Conservation (phyloP, 2,113 vertebrate genomes). For the Rhinoderma darwinii region DNA sequence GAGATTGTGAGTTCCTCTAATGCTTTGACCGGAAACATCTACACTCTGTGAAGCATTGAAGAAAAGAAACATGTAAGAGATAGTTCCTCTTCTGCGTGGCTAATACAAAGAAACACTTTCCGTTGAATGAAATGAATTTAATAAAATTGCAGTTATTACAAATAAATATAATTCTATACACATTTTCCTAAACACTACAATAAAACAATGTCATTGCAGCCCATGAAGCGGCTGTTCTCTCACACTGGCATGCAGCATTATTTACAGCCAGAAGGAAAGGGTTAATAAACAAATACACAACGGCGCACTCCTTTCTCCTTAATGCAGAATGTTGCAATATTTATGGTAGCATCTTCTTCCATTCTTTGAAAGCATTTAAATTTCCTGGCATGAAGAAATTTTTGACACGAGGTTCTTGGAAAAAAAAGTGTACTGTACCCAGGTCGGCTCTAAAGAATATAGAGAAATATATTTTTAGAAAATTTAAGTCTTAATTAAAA, state of each 20-base stretch:
- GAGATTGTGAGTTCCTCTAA: neutral
- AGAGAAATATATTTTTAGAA: neutral
- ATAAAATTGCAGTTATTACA: conserved; percentile 9
- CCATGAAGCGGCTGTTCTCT: neutral
- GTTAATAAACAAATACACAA: neutral
- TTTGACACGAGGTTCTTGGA: conserved; percentile 80
- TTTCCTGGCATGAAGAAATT: conserved; percentile 64
- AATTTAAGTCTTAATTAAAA: neutral
- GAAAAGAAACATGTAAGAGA: too few relatives aligned
- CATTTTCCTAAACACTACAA: neutral
- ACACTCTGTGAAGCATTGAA: neutral
- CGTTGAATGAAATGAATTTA: neutral
- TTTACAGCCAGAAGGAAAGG: neutral
- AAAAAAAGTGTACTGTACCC: conserved; percentile 61
- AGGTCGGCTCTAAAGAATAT: conserved; percentile 60
- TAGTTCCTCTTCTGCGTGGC: neutral
- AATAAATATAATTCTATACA: conserved; percentile 41
- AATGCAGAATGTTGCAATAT: neutral
- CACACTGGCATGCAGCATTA: neutral
- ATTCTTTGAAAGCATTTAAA: conserved; percentile 18
- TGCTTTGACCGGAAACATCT: neutral
- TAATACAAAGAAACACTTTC: neutral
- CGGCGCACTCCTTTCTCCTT: neutral
- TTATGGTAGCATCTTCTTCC: neutral
- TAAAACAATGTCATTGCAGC: neutral